Evolutionary conservation across 2,888 invertebrate genomes (phyloP), one percentile per base, ranked within the genome.

Genomic region (Tetranychus piercei): DNA sequence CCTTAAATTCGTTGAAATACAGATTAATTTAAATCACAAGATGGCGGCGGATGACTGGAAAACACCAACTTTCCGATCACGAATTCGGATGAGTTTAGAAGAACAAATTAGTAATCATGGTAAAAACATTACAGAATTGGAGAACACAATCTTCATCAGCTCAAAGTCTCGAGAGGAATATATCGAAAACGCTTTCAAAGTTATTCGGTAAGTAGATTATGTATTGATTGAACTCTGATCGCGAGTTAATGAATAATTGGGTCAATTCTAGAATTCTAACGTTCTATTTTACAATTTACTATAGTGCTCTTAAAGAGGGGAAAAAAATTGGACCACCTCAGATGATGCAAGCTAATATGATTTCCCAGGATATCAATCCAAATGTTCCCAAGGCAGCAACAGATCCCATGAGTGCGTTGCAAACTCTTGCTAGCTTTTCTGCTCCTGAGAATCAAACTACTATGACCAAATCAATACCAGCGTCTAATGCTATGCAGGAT

Each of bases 391-490:
- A 9, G 15, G 15, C 55, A 15, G 15, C 55, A 9, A n/a, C n/a
- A 69, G 69, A 69, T 69, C 69, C 69, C 1, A 69, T 69, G 69
- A 69, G 69, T 22, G 69, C 69, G 11, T 23, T 69, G 11, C 69
- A 69, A 20, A 69, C 3, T 22, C 69, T 69, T 22, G 34, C 69
- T 69, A 69, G 15, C 20, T 69, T 69, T 6, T 22, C 23, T 11
- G 8, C 69, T 23, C 11, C 23, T 23, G 69, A 69, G 3, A 69
- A 69, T 22, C 69, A 69, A 69, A 23, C 69, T n/a, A 23, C 69
- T 22, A 20, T 69, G 69, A 69, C 6, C 11, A 69, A 69, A 69
- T 6, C 69, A 23, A 23, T 69, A 20, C 69, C 20, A 9, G 20
- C 23, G 11, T 20, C n/a, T 11, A 69, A 22, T 69, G 20, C 18